Evolutionary conservation across 2,113 vertebrate genomes (phyloP), one percentile per base, ranked within the genome.

Genomic region (Strix aluco): DNA sequence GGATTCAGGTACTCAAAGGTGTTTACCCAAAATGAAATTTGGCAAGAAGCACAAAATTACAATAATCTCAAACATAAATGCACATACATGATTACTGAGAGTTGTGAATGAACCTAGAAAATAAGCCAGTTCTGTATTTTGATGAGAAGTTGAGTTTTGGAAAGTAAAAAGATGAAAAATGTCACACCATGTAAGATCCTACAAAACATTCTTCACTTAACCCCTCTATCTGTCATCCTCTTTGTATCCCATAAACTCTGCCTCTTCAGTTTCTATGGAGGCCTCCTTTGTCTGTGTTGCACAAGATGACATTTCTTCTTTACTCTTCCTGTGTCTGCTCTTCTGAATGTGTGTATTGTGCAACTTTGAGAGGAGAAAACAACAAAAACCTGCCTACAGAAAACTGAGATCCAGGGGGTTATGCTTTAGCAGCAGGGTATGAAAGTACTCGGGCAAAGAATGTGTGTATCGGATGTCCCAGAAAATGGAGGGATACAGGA

Each of bases 11-110:
- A 55, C 55, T 91, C 36, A 44, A 47, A 92, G 66, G 70, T 95
- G 58, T 78, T 94, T 90, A 92, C 51, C 27, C 36, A 69, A 80
- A 91, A 72, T 84, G 51, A 81, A 86, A 78, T 83, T 83, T 95
- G 69, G 30, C 65, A 81, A 58, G 78, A 61, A 85, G 26, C 55
- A 91, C 34, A 70, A 55, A 77, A 42, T 63, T 77, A 70, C 92
- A 94, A 72, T 86, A 15, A 59, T 51, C 36, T 67, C 34, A 70
- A 58, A 40, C 17, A 15, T 51, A 85, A 94, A 54, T 36, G 25
- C 49, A 42, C 3, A 1, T 0, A 5, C 2, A 1, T 66, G 70
- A 52, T 92, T 73, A 29, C 15, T 49, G 25, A 66, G 42, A 22
- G 18, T 32, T 89, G 38, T 73, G 54, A 89, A 46, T 62, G 36